A percentile compares a stretch with the other conserved stretches of the same genome.
Evolutionary conservation across 2,797 vertebrate species (phyloP).

Genomic region (Synanceia verrucosa): DNA sequence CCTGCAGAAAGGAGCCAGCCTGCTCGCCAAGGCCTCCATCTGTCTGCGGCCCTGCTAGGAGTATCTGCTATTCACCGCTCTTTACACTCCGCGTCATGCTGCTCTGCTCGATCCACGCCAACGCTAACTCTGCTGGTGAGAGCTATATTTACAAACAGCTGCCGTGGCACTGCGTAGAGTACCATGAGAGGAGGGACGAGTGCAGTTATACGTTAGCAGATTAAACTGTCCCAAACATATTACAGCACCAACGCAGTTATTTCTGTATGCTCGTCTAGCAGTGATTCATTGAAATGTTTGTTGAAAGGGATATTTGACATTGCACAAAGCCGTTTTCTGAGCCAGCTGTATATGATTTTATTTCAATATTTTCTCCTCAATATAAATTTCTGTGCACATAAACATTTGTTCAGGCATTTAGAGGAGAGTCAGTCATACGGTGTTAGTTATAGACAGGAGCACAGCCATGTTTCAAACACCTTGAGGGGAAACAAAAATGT

Average conservation of each 20-base stretch:
- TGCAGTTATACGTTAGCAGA: slow-evolving; percentile 21
- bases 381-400: slow-evolving; percentile 72
- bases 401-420: slow-evolving; percentile 69
- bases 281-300: neutral
- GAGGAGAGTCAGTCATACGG: slow-evolving; percentile 51
- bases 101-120: slow-evolving; percentile 69
- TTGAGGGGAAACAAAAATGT: slow-evolving; percentile 26
- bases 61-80: slow-evolving; percentile 67
- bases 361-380: slow-evolving; percentile 52
- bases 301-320: neutral
- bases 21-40: slow-evolving; percentile 82
- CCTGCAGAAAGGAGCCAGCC: slow-evolving; percentile 70
- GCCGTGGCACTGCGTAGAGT: slow-evolving; percentile 61
- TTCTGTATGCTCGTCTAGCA: neutral
- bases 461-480: slow-evolving; percentile 50
- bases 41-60: slow-evolving; percentile 75
- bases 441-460: slow-evolving; percentile 39
- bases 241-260: neutral
- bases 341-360: slow-evolving; percentile 40
- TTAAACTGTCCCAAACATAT: slow-evolving; percentile 4
- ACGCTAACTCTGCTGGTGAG: slow-evolving; percentile 76
- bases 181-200: slow-evolving; percentile 36
- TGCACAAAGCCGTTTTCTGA: neutral
- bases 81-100: slow-evolving; percentile 66
- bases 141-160: slow-evolving; percentile 87